These are phyloP conservation scores for Scaptodrosophila latifasciaeformis DNA, from an alignment of 2,888 invertebrate species.

Conservation along the genomic window DNA sequence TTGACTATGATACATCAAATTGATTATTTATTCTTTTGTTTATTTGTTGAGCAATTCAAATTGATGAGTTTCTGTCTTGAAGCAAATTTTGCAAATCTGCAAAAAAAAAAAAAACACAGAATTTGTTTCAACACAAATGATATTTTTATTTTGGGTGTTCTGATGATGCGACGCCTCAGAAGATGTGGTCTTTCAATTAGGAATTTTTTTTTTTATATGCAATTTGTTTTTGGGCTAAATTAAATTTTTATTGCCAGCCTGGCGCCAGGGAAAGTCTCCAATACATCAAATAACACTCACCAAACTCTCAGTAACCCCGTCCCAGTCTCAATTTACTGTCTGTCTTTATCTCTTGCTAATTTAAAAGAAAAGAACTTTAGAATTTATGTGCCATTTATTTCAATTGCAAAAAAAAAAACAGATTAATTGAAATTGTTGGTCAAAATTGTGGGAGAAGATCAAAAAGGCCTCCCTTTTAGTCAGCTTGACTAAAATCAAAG, in stretches of 20 bases:
- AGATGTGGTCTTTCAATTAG: slow-evolving; percentile 47
- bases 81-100: slow-evolving; percentile 7
- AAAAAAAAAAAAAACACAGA: slow-evolving; percentile 5
- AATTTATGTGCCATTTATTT: slow-evolving; percentile 56
- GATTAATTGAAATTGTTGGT: not conserved
- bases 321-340: slow-evolving; percentile 27
- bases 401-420: slow-evolving; percentile 45
- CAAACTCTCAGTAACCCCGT: too few relatives aligned
- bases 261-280: too few relatives aligned
- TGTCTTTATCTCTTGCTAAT: too few relatives aligned
- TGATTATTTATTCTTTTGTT: not conserved
- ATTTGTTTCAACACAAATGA: slow-evolving; percentile 27
- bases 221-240: too few relatives aligned
- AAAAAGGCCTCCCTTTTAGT: slow-evolving; percentile 15
- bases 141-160: slow-evolving; percentile 14
- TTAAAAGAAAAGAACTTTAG: too few relatives aligned
- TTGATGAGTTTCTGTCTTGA: slow-evolving; percentile 37
- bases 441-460: slow-evolving; percentile 23
- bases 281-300: too few relatives aligned
- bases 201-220: slow-evolving; percentile 46
- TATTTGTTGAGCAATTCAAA: slow-evolving; percentile 40
- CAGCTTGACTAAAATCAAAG: slow-evolving; percentile 21
- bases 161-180: too few relatives aligned
- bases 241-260: slow-evolving; percentile 58
- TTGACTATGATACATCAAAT: too few relatives aligned